Conservation (phyloP, 2,113 vertebrate genomes). For the Montifringilla adamsi region DNA sequence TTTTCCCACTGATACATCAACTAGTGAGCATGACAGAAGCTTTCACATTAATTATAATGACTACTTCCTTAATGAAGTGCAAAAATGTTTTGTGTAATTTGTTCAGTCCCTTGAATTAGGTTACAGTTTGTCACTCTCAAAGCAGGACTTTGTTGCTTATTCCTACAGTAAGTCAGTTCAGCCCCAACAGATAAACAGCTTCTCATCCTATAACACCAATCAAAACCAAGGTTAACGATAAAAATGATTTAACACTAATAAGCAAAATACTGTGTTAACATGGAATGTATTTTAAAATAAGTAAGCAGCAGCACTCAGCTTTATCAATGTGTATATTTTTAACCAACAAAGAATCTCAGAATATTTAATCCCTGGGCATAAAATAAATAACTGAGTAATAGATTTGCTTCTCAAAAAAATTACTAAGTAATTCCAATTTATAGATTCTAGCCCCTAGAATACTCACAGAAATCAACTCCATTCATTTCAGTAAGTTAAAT, state of each 20-base stretch:
- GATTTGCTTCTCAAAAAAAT: background rate
- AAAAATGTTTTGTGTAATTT: constrained; percentile 58
- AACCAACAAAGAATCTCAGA: background rate
- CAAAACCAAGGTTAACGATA: background rate
- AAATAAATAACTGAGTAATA: background rate
- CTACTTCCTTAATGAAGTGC: constrained; percentile 58
- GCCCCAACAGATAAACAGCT: constrained; percentile 21
- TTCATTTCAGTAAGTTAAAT: background rate
- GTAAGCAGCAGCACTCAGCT: background rate
- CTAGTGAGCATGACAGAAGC: constrained; percentile 34
- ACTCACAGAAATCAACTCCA: background rate
- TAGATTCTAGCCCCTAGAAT: background rate
- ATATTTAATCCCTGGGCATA: background rate
- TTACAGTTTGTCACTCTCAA: constrained; percentile 54
- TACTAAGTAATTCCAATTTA: background rate
- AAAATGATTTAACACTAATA: background rate
- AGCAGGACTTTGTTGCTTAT: constrained; percentile 29
- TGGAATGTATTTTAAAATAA: constrained; percentile 8
- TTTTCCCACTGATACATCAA: constrained; percentile 39
- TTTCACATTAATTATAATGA: constrained; percentile 55
- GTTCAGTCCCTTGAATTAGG: constrained; percentile 52
- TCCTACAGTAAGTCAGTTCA: constrained; percentile 16
- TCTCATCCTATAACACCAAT: background rate
- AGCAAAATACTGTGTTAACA: background rate
- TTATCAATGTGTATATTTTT: background rate